phyloP scores from a whole-genome alignment of 2,888 invertebrate genomes.

The Uropetala carovei region DNA sequence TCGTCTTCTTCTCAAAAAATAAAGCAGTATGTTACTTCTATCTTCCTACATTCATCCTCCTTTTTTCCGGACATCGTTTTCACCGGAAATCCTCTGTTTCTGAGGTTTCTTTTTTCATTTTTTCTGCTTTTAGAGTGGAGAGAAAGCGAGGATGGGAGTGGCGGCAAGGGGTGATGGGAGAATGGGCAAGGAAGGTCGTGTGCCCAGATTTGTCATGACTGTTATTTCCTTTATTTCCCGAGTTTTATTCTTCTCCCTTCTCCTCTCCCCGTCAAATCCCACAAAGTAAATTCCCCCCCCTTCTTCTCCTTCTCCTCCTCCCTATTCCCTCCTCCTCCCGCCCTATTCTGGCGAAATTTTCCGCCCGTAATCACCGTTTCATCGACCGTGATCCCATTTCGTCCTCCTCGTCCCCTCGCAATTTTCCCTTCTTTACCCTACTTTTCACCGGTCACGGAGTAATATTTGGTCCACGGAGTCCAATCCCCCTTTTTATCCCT shows the following conservation, averaged over 20 bases:
- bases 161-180: neutral
- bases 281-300: no score
- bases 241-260: no score
- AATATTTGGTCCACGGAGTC: neutral
- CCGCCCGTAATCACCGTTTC: constrained; percentile 13
- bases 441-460: neutral
- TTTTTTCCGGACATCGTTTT: constrained; percentile 3
- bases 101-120: neutral
- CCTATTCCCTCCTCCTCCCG: neutral
- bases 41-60: neutral
- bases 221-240: neutral
- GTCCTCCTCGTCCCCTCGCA: neutral
- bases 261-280: no score
- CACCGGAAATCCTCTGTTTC: neutral
- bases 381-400: constrained; percentile 21
- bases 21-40: neutral
- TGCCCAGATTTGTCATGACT: neutral
- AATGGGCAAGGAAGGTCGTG: neutral
- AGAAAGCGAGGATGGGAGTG: neutral
- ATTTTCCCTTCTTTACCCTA: neutral
- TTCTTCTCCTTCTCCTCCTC: neutral
- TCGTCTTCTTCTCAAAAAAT: neutral
- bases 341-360: neutral
- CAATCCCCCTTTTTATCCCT: neutral
- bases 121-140: neutral